Evolutionary conservation across 2,113 vertebrate species (phyloP), one percentile per base, ranked within the genome.

Genomic region (Nycticorax nycticorax): DNA sequence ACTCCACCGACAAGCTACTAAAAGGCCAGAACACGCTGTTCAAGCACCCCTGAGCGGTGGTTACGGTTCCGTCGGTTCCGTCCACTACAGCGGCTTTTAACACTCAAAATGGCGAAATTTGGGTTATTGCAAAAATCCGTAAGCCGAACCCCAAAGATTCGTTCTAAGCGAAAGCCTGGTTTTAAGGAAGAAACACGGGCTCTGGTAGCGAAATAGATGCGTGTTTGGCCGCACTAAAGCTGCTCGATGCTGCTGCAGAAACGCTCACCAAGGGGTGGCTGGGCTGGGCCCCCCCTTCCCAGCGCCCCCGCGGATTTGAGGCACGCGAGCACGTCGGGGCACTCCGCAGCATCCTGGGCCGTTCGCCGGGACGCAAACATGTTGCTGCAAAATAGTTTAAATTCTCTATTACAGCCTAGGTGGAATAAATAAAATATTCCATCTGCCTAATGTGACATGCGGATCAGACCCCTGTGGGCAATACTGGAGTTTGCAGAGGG

Each of bases 401-500:
- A 95, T 95, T 89, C 93, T 83, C 94, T 66, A 24, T 95, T 96
- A 92, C 89, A 93, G 7, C 74, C 89, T 48, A 66, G 79, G 89
- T 96, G 87, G 94, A 93, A 95, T 97, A 97, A 97, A 97, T 96
- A 95, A 97, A 96, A 92, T 96, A 97, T 97, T 97, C 94, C 93
- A 92, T 95, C 93, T 97, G 97, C 94, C 92, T 96, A 97, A 94
- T 88, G 97, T 95, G 97, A 97, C 96, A 88, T 45, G 93, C 93
- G 76, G 92, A 96, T 96, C 96, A 97, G 94, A 97, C 93, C 97
- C 96, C 85, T 83, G 97, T 97, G 96, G 97, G 93, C 59, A 94
- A 95, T 75, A 82, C 69, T 5, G 75, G 89, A 63, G 89, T 95
- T 96, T 74, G 89, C 88, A 85, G 85, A 95, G 96, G 92, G 80